Percentiles rank a stretch among this genome's conserved stretches.
These are phyloP conservation scores for Drosophila bocqueti DNA, from an alignment of 1,140 invertebrate genomes.

Conservation along the genomic window DNA sequence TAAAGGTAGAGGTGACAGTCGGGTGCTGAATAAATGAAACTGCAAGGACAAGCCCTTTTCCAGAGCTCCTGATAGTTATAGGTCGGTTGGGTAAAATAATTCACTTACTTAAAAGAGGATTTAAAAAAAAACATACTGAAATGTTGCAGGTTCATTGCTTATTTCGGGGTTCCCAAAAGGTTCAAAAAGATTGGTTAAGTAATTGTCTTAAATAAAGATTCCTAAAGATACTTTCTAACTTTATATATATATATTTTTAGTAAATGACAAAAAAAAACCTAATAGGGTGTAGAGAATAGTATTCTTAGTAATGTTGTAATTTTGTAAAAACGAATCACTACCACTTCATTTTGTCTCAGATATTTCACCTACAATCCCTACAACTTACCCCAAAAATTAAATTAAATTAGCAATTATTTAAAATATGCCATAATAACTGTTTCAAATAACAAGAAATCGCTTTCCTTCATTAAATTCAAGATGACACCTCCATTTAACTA, in stretches of 20 bases:
- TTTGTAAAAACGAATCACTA: too few species aligned
- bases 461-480: not conserved
- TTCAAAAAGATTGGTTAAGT: too few species aligned
- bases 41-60: not conserved
- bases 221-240: too few species aligned
- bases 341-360: not conserved
- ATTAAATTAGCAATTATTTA: not conserved
- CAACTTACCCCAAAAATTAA: not conserved
- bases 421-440: not conserved
- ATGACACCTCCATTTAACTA: not conserved
- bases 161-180: too few species aligned
- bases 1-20: constrained; percentile 11
- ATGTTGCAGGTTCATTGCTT: too few species aligned
- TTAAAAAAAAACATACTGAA: not conserved
- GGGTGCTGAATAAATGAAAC: not conserved
- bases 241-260: too few species aligned
- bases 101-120: too few species aligned
- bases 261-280: too few species aligned
- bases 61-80: not conserved
- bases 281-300: too few species aligned
- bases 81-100: not conserved
- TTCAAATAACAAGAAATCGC: not conserved
- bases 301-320: too few species aligned
- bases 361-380: not conserved
- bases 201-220: too few species aligned